phyloP scores from a whole-genome alignment of 2,888 invertebrate species.

The Nezara viridula region DNA sequence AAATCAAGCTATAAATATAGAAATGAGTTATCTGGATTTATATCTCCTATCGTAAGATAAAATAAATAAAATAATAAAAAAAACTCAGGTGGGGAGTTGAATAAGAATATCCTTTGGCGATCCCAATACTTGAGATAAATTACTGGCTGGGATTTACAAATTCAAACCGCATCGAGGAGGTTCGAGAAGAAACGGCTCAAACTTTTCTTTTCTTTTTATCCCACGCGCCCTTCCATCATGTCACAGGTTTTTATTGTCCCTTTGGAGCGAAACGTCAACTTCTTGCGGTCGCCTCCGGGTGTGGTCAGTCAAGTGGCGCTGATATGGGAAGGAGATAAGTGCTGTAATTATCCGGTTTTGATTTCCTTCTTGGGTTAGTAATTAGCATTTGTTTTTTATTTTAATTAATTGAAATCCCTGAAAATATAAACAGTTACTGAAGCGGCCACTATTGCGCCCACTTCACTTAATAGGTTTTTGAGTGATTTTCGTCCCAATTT shows the following conservation, averaged over 20 bases:
- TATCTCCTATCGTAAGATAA: too few species aligned
- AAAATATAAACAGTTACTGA: neutral
- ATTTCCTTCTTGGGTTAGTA: neutral
- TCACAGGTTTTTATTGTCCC: neutral
- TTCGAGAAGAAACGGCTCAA: neutral
- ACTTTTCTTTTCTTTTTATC: constrained; percentile 22
- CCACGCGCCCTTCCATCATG: neutral
- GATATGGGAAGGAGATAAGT: neutral
- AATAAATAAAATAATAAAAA: too few species aligned
- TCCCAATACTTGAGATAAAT: neutral
- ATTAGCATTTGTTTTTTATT: neutral
- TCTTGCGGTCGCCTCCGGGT: neutral
- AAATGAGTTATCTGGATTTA: too few species aligned
- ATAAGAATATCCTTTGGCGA: too few species aligned
- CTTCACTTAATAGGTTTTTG: too few species aligned
- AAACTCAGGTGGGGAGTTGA: too few species aligned
- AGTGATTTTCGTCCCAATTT: too few species aligned
- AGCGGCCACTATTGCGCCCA: too few species aligned
- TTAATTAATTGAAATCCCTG: neutral
- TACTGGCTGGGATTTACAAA: neutral
- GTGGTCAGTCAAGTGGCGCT: neutral
- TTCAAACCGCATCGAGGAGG: neutral
- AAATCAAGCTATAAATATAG: too few species aligned
- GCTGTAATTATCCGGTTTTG: neutral
- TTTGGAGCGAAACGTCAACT: neutral